Percentiles rank a stretch among this genome's conserved stretches.
Conservation (phyloP, 2,888 invertebrate species). For the Stenolophus ochropezus region DNA sequence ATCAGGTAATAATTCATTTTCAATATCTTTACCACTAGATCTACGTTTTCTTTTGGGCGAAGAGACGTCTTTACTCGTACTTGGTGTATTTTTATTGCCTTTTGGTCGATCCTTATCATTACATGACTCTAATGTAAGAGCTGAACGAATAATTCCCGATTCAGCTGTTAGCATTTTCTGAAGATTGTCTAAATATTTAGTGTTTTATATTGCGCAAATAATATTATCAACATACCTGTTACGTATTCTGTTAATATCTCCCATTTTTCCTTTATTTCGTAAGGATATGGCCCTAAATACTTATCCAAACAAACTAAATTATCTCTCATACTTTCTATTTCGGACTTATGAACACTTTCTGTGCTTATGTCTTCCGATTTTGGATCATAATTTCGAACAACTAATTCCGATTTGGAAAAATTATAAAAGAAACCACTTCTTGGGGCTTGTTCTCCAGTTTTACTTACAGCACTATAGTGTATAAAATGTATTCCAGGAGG, state of each 20-base stretch:
- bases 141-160: conserved; percentile 86
- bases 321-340: conserved; percentile 79
- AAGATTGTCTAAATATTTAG: conserved; percentile 71
- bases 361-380: conserved; percentile 83
- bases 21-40: conserved; percentile 77
- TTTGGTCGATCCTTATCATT: conserved; percentile 82
- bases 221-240: conserved; percentile 65
- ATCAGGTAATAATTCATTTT: conserved; percentile 86
- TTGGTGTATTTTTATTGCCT: conserved; percentile 71
- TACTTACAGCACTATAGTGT: conserved; percentile 85
- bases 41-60: conserved; percentile 69
- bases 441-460: conserved; percentile 80
- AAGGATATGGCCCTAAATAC: conserved; percentile 93
- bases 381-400: conserved; percentile 92
- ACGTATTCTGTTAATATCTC: conserved; percentile 83
- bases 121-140: conserved; percentile 85
- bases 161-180: conserved; percentile 81
- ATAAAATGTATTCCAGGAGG: conserved; percentile 97
- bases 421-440: conserved; percentile 84
- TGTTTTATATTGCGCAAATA: background rate
- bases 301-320: conserved; percentile 84
- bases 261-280: conserved; percentile 92
- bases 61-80: conserved; percentile 56
- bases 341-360: conserved; percentile 80
- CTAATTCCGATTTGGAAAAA: conserved; percentile 87